Conservation (phyloP, 2,113 vertebrate species). For the Pteronura brasiliensis region DNA sequence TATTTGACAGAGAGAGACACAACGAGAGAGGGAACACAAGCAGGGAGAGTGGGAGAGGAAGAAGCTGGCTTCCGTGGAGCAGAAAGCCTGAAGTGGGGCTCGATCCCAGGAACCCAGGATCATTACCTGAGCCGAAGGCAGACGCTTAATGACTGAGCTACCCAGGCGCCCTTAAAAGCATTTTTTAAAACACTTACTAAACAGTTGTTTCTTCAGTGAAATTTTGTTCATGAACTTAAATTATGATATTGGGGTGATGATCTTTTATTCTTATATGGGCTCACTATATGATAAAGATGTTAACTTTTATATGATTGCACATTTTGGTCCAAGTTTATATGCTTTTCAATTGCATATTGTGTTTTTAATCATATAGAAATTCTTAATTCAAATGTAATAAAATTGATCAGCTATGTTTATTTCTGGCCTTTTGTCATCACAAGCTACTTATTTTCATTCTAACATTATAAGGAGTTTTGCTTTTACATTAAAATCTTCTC, state of each 20-base stretch:
- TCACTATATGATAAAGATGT: background rate
- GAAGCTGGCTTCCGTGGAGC: too few species aligned
- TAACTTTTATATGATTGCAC: background rate
- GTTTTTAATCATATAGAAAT: background rate
- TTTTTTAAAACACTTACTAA: background rate
- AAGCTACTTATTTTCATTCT: background rate
- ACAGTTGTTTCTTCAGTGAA: background rate
- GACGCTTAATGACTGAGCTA: too few species aligned
- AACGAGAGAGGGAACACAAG: too few species aligned
- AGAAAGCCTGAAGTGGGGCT: too few species aligned
- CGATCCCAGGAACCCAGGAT: too few species aligned
- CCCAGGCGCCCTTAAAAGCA: background rate
- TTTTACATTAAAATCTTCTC: conserved; percentile 19
- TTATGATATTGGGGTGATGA: background rate
- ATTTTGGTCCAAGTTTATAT: background rate
- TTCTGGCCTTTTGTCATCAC: background rate
- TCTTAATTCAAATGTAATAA: conserved; percentile 36
- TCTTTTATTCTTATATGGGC: background rate
- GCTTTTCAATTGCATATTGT: background rate
- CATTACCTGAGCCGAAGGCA: too few species aligned
- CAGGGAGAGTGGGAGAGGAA: too few species aligned
- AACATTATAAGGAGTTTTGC: background rate
- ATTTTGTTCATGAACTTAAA: background rate
- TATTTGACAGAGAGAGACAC: too few species aligned
- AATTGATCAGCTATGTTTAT: background rate